Evolutionary conservation across 2,113 vertebrate species (phyloP).

Genomic region (Lepisosteus osseus): DNA sequence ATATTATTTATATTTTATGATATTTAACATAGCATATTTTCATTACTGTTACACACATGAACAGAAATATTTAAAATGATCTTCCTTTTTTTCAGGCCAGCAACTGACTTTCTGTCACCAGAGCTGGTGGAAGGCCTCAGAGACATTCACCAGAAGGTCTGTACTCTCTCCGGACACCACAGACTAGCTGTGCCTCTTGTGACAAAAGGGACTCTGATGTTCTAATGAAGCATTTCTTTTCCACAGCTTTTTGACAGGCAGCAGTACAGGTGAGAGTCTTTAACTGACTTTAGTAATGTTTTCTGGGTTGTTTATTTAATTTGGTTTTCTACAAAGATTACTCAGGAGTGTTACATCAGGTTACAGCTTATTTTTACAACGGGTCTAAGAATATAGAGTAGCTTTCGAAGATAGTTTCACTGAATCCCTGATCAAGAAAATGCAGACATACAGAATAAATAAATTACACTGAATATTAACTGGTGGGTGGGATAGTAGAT

Average conservation of each 20-base stretch:
- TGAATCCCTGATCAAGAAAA: too few species aligned
- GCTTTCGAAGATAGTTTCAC: too few species aligned
- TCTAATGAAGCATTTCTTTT: neutral
- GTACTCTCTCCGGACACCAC: slow-evolving; percentile 18
- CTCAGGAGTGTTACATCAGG: too few species aligned
- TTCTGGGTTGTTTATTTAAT: too few species aligned
- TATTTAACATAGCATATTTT: neutral
- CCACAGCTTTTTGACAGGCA: slow-evolving; percentile 79
- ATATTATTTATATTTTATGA: too few species aligned
- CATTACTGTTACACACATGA: neutral
- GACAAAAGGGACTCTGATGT: neutral
- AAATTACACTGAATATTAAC: too few species aligned
- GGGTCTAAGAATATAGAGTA: too few species aligned
- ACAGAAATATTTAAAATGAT: neutral
- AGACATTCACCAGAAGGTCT: slow-evolving; percentile 79
- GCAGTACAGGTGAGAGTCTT: slow-evolving; percentile 78
- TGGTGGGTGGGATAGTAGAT: too few species aligned
- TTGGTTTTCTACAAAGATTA: too few species aligned
- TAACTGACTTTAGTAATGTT: neutral
- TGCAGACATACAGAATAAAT: too few species aligned
- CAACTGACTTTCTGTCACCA: slow-evolving; percentile 66
- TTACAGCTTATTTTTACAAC: too few species aligned
- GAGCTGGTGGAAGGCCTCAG: slow-evolving; percentile 71
- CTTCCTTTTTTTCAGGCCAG: slow-evolving; percentile 49
- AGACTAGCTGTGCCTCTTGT: neutral